Base-by-base conservation (phyloP, 2,888 invertebrate species). In the Actias luna region DNA sequence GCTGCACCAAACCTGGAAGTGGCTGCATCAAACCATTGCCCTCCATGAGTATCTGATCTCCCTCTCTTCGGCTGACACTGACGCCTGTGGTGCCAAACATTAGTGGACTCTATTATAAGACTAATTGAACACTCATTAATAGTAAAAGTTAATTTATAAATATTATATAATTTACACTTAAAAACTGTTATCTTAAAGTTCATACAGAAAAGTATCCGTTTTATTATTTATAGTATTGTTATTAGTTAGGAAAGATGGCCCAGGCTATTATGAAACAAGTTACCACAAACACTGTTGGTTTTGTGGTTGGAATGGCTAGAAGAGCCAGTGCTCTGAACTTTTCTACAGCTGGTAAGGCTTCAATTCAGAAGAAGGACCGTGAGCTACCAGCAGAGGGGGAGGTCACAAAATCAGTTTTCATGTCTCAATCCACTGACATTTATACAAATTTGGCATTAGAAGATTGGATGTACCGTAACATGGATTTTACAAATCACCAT, bases 381-480 rank as follows among this genome's bases (percentile, higher is more conserved):
- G 79, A 82, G 65, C 73, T 83, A 67, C 86, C 85, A 27, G 73
- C 79, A 67, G 90, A 90, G 84, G 77, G 79, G 79, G 93, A 94
- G 80, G 94, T 97, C 74, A 95, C 95, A 71, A 97, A 97, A 89
- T 96, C 97, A 0, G 97, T 98, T 55, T 97, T 97, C 77, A 96
- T 99, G 83, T 99, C 99, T 0, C 97, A 97, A 85, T 98, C 98
- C 0, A 95, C 95, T 67, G 96, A 99, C 83, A 96, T 99, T 70
- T 98, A 95, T 82, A 96, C 97, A 12, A 99, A 99, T 89, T 91
- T 99, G 77, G 99, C 99, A 4, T 88, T 99, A 64, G 99, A 99
- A 88, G 98, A 99, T 85, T 99, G 99, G 98, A 93, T 99, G 76
- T 99, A 98, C 87, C 95, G 94, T 63, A 96, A 98, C 80, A 95